A percentile compares a stretch with the other conserved stretches of the same genome.
These are phyloP conservation scores for Subanguina moxae DNA, from an alignment of 1,140 invertebrate species.

Conservation along the genomic window DNA sequence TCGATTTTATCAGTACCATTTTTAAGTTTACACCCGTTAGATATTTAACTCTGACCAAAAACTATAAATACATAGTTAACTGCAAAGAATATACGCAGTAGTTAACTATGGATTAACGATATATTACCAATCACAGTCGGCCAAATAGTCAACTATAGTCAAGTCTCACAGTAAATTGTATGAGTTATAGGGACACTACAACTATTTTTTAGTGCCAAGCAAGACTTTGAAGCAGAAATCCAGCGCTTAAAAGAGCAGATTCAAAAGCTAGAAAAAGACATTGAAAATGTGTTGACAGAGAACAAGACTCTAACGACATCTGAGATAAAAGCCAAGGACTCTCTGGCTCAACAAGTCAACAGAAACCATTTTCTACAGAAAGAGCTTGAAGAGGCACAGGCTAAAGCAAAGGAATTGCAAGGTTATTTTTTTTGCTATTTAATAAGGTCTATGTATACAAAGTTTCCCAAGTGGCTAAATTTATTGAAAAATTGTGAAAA, in stretches of 20 bases:
- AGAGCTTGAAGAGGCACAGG: constrained; percentile 50
- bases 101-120: too few relatives aligned
- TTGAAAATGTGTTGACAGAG: constrained; percentile 54
- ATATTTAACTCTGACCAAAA: too few relatives aligned
- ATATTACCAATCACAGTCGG: too few relatives aligned
- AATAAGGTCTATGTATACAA: too few relatives aligned
- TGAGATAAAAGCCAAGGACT: constrained; percentile 48
- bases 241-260: constrained; percentile 52
- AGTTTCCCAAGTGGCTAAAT: too few relatives aligned
- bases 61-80: too few relatives aligned
- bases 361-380: constrained; percentile 45
- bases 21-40: too few relatives aligned
- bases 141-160: too few relatives aligned
- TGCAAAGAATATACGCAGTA: too few relatives aligned
- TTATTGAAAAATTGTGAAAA: neutral
- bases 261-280: constrained; percentile 54
- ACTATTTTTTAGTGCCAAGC: constrained; percentile 50
- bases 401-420: constrained; percentile 45
- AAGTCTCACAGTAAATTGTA: too few relatives aligned
- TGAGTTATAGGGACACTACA: too few relatives aligned
- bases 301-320: constrained; percentile 37
- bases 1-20: too few relatives aligned
- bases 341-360: constrained; percentile 46
- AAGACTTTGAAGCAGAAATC: constrained; percentile 50
- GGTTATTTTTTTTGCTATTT: constrained; percentile 23